Evolutionary conservation across 2,113 vertebrate genomes (phyloP), one percentile per base, ranked within the genome.

Genomic region (Chamaetylas fuelleborni): DNA sequence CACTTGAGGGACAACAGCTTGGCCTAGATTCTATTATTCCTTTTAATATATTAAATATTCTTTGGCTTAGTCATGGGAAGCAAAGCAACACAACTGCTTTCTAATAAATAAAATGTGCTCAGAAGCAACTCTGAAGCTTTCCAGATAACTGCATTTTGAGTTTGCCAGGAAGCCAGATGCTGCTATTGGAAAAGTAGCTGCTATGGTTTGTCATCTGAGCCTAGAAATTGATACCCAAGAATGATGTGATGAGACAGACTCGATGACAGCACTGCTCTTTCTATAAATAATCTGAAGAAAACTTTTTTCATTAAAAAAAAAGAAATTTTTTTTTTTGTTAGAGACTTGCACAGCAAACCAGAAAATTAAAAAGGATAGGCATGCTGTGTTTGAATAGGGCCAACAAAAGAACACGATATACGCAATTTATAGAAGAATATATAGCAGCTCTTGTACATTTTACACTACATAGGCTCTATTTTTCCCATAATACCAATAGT

Each of bases 171-270:
- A 97, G 79, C 95, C 97, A 98, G 97, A 97, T 98, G 97, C 97
- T 97, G 96, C 97, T 97, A 90, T 97, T 96, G 97, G 96, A 96
- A 98, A 98, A 98, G 97, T 84, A 92, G 97, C 96, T 98, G 97
- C 97, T 96, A 88, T 85, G 92, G 97, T 97, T 98, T 97, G 97
- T 97, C 97, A 97, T 97, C 96, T 25, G 79, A 95, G 94, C 82
- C 96, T 95, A 94, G 96, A 92, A 95, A 97, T 91, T 95, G 96
- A 96, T 97, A 96, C 93, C 92, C 96, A 97, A 90, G 86, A 93
- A 96, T 78, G 95, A 97, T 94, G 90, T 36, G 93, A 90, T 92
- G 94, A 96, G 92, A 90, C 93, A 94, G 93, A 86, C 82, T 94
- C 1, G 45, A 93, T 95, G 94, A 88, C 65, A 97, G 82, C 80